Conservation (phyloP, 2,113 vertebrate species). For the Nycticebus coucang region DNA sequence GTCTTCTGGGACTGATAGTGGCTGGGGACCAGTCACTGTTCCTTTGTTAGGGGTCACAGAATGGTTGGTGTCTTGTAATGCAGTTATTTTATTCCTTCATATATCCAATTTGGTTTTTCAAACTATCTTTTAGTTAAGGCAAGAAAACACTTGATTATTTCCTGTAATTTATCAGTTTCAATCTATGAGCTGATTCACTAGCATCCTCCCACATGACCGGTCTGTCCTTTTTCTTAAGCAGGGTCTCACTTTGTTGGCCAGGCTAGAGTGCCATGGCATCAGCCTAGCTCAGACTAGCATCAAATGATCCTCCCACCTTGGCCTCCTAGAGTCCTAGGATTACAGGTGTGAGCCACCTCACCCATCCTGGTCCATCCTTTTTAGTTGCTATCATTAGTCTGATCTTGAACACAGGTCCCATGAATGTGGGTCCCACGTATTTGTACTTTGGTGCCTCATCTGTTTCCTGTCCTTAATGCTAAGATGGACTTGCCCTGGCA, state of each 20-base stretch:
- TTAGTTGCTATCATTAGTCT: background rate
- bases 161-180: background rate
- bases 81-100: background rate
- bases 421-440: no score
- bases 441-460: no score
- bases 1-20: no score
- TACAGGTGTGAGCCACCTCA: no score
- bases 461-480: background rate
- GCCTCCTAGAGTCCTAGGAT: no score
- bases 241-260: no score
- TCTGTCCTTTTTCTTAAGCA: no score
- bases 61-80: no score
- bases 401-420: background rate
- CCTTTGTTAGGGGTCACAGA: background rate
- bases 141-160: background rate
- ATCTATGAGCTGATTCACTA: background rate
- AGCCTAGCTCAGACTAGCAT: no score
- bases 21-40: accelerated
- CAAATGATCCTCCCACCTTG: no score
- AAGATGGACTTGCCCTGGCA: accelerated
- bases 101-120: background rate
- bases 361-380: background rate
- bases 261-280: no score
- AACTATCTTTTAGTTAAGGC: background rate
- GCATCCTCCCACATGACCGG: no score